Evolutionary conservation across 2,888 invertebrate species (phyloP).

Genomic region (Alcis repandata): DNA sequence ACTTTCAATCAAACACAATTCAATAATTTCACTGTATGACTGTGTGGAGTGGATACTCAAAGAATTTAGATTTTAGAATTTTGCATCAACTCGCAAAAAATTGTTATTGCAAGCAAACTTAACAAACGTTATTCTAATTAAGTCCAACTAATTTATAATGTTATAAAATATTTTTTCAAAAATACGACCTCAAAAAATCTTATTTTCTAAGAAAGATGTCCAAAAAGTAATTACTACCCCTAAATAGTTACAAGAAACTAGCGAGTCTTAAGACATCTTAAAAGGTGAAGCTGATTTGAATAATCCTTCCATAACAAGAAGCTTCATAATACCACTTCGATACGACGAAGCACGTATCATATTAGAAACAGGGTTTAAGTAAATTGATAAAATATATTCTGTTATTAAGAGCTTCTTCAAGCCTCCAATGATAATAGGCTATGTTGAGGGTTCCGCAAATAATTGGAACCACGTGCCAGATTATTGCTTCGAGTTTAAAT

Average conservation of each 20-base stretch:
- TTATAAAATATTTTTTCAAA: background rate
- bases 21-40: background rate
- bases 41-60: constrained; percentile 4
- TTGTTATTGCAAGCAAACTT: no score
- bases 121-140: no score
- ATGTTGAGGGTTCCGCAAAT: background rate
- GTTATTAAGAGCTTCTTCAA: constrained; percentile 22
- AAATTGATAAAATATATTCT: constrained; percentile 38
- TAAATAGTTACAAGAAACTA: constrained; percentile 7
- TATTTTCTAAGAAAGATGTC: no score
- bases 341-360: constrained; percentile 61
- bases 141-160: background rate
- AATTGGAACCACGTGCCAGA: background rate
- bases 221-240: background rate
- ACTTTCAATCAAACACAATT: constrained; percentile 38
- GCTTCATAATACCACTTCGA: constrained; percentile 60
- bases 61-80: background rate
- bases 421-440: constrained; percentile 4
- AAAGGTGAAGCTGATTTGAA: constrained; percentile 58
- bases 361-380: constrained; percentile 46
- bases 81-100: no score
- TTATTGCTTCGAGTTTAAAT: background rate
- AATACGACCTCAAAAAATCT: no score
- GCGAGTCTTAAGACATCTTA: background rate
- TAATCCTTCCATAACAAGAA: constrained; percentile 62